Conservation (phyloP, 1,140 invertebrate genomes). For the Hycleus phaleratus region DNA sequence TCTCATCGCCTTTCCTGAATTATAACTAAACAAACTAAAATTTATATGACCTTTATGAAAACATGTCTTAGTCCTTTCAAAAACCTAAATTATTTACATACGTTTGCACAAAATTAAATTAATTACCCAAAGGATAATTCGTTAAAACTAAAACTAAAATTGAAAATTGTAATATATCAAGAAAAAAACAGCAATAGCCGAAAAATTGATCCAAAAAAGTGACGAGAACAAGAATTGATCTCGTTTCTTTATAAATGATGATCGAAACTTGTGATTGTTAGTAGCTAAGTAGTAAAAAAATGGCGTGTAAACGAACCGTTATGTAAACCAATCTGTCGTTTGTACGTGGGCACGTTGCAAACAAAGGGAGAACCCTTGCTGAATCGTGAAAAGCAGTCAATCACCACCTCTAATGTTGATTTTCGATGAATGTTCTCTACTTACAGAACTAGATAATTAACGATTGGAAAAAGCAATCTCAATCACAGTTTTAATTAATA, state of each 20-base stretch:
- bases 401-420: neutral
- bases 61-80: neutral
- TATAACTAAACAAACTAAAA: neutral
- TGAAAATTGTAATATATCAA: neutral
- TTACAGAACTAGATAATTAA: slow-evolving; percentile 20
- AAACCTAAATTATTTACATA: neutral
- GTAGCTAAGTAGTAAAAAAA: neutral
- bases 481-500: too few species aligned
- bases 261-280: too few species aligned
- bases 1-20: neutral
- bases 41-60: neutral
- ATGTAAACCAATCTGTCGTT: slow-evolving; percentile 10
- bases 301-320: slow-evolving; percentile 7
- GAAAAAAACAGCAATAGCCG: too few species aligned
- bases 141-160: neutral
- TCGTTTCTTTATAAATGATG: too few species aligned
- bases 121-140: neutral
- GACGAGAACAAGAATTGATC: neutral
- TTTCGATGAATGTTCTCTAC: slow-evolving; percentile 10
- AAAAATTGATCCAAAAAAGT: neutral
- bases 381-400: neutral
- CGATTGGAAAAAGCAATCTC: slow-evolving; percentile 4
- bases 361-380: slow-evolving; percentile 6
- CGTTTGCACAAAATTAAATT: neutral
- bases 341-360: slow-evolving; percentile 1